These are phyloP conservation scores for Drosophila rufa DNA, from an alignment of 1,140 invertebrate genomes.

Conservation along the genomic window DNA sequence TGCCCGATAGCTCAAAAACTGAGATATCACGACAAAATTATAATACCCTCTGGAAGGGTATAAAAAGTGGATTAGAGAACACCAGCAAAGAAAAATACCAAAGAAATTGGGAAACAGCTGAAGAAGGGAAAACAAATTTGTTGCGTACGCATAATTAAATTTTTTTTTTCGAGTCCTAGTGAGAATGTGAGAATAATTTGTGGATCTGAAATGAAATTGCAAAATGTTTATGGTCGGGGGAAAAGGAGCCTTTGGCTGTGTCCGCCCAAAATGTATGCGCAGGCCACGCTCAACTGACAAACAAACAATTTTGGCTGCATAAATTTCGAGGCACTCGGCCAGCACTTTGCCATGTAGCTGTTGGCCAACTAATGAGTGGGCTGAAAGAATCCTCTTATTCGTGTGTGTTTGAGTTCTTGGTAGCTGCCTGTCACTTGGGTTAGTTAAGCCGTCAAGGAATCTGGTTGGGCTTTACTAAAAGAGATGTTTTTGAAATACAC, in stretches of 20 bases:
- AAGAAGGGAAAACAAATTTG: conserved; percentile 55
- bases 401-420: conserved; percentile 22
- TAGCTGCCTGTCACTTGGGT: conserved; percentile 21
- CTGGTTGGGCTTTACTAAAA: background rate
- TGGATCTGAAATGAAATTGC: conserved; percentile 62
- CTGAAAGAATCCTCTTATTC: conserved; percentile 10
- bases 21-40: no score
- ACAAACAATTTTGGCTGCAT: conserved; percentile 67
- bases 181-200: conserved; percentile 64
- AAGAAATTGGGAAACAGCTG: conserved; percentile 27
- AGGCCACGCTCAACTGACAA: conserved; percentile 20
- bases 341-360: conserved; percentile 35
- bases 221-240: conserved; percentile 58
- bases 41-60: no score
- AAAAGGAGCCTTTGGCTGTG: background rate
- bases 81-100: conserved; percentile 11
- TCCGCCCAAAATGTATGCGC: conserved; percentile 25
- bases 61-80: conserved; percentile 17
- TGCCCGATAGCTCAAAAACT: no score
- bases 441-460: conserved; percentile 27
- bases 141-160: conserved; percentile 76
- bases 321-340: conserved; percentile 49
- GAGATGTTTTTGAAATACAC: background rate
- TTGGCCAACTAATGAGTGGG: conserved; percentile 46
- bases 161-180: conserved; percentile 38